Evolutionary conservation across 2,888 invertebrate species (phyloP), one percentile per base, ranked within the genome.

Genomic region (Chymomyza fuscimana): DNA sequence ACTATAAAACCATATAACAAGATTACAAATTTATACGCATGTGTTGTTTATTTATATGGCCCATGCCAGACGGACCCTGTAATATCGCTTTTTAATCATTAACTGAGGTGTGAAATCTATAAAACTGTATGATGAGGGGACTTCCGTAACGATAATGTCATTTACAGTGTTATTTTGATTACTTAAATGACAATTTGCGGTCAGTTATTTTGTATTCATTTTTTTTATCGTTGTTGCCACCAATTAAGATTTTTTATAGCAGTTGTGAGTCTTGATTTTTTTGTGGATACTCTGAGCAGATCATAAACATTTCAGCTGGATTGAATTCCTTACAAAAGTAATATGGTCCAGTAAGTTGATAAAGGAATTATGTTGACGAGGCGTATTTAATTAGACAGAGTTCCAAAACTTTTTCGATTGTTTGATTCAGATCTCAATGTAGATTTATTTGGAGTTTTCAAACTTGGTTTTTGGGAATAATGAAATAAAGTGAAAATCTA

Each of bases 181-280:
- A 74, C 77, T 79, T 81, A 84, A 86, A 81, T 83, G 83, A 83
- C 88, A 83, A 86, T 88, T 86, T 86, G 88, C 69, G 87, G 74
- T 84, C 76, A 67, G 73, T 74, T 75, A 73, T 32, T 25, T 46
- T 46, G 25, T 6, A 64, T 64, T 16, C 74, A 70, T 73, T 68
- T 72, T 68, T 46, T 46, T 10, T 46, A 12, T 46, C 40, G 5
- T 32, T 7, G 9, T 32, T 32, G 6, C 40, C 40, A 12, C 1
- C 40, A 46, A 46, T 46, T 46, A 46, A 46, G 40, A 46, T 46
- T 46, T 46, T 46, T 46, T 46, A 46, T 12, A 46, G 40, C 40
- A 10, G 40, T 46, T 46, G 10, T 46, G 12, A 12, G 4, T 46
- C 40, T 46, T 46, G 40, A 46, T 32, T 32, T 12, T 46, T 46